Base-by-base conservation (phyloP, 2,888 invertebrate genomes). In the Diarsia brunnea region DNA sequence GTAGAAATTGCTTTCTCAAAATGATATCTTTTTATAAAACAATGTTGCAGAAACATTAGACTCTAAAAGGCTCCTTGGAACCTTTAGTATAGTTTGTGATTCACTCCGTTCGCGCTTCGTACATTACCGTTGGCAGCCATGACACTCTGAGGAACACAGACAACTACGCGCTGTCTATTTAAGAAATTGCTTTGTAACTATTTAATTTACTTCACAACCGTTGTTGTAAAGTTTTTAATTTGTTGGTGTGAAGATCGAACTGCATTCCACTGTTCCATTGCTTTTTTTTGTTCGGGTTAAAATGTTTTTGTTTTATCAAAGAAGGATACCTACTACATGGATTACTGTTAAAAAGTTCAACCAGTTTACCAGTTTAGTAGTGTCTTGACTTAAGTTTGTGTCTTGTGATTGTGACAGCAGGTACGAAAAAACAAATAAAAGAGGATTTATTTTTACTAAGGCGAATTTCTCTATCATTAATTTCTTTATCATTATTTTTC, bases 31-130 rank as follows among this genome's bases (percentile, higher is more conserved):
- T 58, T 10, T 27, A 16, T 45, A 16, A 14, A 69, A 68, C 27
- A 80, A 45, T 76, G 38, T 69, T 53, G 58, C 27, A 14, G 31
- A 38, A 64, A 67, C 27, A n/a, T 53, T 63, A 67, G 19, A 49
- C 31, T 43, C 31, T 68, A 67, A 60, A 64, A 81, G 45, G 43
- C 24, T 21, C 43, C 31, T 55, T 5, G 14, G 16, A 31, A 47
- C n/a, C 43, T 60, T 72, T 70, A 73, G 47, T 55, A 55, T 27
- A 64, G 53, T 78, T 70, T 82, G 49, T 73, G 82, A 73, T 78
- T 70, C 43, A 51, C 47, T 53, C 2, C 24, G 4, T 49, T 68
- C 24, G 53, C 11, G 14, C 43, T 65, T 43, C 71, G 24, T 4
- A 4, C 31, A 24, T 49, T 58, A 21, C 31, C 31, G 14, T 60